Evolutionary conservation across 2,888 invertebrate species (phyloP).

Genomic region (Lasius platythorax): DNA sequence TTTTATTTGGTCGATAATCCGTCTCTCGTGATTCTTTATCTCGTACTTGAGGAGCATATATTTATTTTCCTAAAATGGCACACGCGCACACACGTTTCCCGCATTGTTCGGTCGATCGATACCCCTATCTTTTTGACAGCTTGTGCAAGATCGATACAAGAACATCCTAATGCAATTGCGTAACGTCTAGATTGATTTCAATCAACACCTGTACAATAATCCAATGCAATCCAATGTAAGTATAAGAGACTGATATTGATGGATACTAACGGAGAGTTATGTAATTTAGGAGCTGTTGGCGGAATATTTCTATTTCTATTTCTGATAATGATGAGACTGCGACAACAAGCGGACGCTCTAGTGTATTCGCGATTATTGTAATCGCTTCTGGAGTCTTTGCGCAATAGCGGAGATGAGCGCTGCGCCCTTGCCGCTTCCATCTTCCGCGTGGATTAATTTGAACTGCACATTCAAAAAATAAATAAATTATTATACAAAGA

Average conservation of each 20-base stretch:
- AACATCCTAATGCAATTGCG: neutral
- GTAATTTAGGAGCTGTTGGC: neutral
- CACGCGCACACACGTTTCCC: constrained; percentile 21
- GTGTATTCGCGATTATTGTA: constrained; percentile 69
- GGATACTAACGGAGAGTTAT: neutral
- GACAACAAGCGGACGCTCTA: neutral
- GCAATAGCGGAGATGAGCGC: constrained; percentile 93
- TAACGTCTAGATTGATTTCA: constrained; percentile 10
- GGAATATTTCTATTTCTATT: constrained; percentile 21
- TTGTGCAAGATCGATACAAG: neutral
- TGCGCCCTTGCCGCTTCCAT: constrained; percentile 94
- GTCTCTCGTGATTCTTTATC: constrained; percentile 27
- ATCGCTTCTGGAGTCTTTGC: constrained; percentile 86
- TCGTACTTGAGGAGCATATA: constrained; percentile 27
- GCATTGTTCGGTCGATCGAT: neutral
- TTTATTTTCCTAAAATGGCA: constrained; percentile 37
- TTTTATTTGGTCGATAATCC: constrained; percentile 24
- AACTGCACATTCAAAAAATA: constrained; percentile 87
- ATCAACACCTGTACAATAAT: neutral
- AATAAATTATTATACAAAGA: neutral
- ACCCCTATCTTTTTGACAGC: neutral
- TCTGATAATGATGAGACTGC: neutral
- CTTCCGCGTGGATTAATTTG: constrained; percentile 90
- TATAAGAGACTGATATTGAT: neutral
- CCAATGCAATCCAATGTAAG: neutral